A percentile compares a stretch with the other conserved stretches of the same genome.
Evolutionary conservation across 2,113 vertebrate genomes (phyloP).

Genomic region (Heterotis niloticus): DNA sequence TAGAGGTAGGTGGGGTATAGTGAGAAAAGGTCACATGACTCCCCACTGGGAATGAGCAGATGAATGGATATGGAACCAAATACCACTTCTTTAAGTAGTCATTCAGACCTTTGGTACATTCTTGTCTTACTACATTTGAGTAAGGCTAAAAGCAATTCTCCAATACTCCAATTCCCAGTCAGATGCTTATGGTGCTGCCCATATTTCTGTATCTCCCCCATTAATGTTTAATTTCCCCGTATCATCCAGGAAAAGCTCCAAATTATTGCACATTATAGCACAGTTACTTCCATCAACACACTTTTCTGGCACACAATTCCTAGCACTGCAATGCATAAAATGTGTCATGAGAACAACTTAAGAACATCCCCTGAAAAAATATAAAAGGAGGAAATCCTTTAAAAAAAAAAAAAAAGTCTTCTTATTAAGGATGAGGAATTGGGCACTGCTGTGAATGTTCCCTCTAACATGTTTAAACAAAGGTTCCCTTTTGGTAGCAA

Average conservation of each 20-base stretch:
- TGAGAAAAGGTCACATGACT: slow-evolving; percentile 32
- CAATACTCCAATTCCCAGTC: neutral
- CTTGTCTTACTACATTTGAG: too few species aligned
- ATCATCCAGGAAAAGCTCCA: neutral
- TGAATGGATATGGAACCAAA: slow-evolving; percentile 25
- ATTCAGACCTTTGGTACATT: too few species aligned
- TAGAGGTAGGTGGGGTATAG: slow-evolving; percentile 37
- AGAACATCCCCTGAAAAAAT: slow-evolving; percentile 4
- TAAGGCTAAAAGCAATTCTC: neutral
- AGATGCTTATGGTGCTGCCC: neutral
- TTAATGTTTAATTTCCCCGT: neutral
- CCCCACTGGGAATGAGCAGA: neutral
- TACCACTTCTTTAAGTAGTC: too few species aligned
- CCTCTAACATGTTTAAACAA: slow-evolving; percentile 43
- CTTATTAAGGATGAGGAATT: slow-evolving; percentile 42
- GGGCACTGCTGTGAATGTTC: slow-evolving; percentile 37
- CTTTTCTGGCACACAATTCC: too few species aligned
- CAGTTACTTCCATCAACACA: too few species aligned
- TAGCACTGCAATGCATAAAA: neutral
- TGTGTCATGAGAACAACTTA: neutral
- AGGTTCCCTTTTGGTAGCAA: slow-evolving; percentile 40
- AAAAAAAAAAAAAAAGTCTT: slow-evolving; percentile 11
- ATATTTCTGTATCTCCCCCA: neutral
- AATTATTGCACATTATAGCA: too few species aligned
- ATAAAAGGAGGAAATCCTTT: slow-evolving; percentile 6